Base-by-base conservation (phyloP, 2,888 invertebrate species). In the Cheilosia grossa region DNA sequence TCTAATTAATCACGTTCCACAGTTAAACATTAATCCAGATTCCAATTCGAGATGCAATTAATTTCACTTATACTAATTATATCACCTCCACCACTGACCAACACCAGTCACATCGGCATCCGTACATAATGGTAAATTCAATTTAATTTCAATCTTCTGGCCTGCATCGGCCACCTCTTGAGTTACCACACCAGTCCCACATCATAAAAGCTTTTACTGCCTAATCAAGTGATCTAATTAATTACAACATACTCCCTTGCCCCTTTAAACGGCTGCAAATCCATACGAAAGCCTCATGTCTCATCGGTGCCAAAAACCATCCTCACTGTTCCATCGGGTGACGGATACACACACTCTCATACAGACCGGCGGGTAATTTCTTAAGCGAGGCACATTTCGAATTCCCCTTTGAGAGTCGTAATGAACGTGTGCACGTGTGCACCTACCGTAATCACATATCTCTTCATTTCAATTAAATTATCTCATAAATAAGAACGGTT, bases 141-240 rank as follows among this genome's bases (percentile, higher is more conserved):
- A 42, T 67, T 67, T 13, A 54, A 54, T 67, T 54, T 24, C 53
- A 67, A 67, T 67, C 19, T 27, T 42, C 19, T 27, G 13, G 2
- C 49, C n/a, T 37, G 13, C 33, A n/a, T 13, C 0, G 21, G 7
- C 13, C 21, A n/a, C 27, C 17, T n/a, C 53, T 37, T 37, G 10
- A 44, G 53, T 47, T 58, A 58, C n/a, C 75, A 10, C 75, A 10
- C 17, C 51, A 37, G 40, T 30, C 30, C 42, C 17, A 44, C 27
- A 19, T 19, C 40, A 67, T 67, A 58, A 42, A 49, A 67, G 75
- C 75, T 53, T 59, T 77, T 44, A 67, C 53, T 44, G 47, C 61
- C 77, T 78, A 69, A 78, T 77, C 77, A 61, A 69, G 61, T 77
- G 54, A 77, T 78, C 61, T 69, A 78, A 78, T 69, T 78, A 78